Evolutionary conservation across 2,113 vertebrate genomes (phyloP).

Genomic region (Hydropotes inermis): DNA sequence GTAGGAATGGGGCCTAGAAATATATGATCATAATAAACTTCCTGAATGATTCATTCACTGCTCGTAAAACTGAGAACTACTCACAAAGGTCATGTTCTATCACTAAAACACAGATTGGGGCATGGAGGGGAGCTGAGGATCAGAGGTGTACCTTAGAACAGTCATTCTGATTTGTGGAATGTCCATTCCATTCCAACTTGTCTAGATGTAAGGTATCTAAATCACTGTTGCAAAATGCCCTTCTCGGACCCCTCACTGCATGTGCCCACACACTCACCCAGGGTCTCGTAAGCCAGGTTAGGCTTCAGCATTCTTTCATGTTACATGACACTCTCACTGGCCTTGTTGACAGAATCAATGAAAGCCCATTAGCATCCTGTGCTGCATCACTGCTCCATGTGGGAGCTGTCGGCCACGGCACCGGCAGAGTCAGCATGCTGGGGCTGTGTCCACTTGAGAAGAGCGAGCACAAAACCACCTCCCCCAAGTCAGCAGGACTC

Average conservation of each 20-base stretch:
- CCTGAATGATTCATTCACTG: neutral
- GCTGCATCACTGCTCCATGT: neutral
- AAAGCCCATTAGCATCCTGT: slow-evolving; percentile 46
- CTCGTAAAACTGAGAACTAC: neutral
- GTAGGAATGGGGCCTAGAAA: neutral
- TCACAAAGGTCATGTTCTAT: neutral
- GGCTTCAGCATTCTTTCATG: neutral
- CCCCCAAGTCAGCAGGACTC: neutral
- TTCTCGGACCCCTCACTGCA: neutral
- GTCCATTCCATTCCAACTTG: neutral
- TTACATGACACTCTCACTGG: slow-evolving; percentile 6
- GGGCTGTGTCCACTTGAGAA: neutral
- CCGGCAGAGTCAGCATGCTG: slow-evolving; percentile 28
- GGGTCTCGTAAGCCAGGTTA: neutral
- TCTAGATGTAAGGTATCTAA: neutral
- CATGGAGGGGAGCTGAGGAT: neutral
- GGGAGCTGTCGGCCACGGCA: neutral
- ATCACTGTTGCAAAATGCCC: neutral
- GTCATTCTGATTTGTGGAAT: neutral
- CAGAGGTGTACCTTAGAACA: neutral
- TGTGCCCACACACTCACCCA: rapidly evolving
- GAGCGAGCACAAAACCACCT: neutral
- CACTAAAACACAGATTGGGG: neutral
- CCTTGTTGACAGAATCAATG: slow-evolving; percentile 42
- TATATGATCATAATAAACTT: neutral